These are phyloP conservation scores for Brevimyrus niger DNA, from an alignment of 2,113 vertebrate genomes.

Conservation along the genomic window DNA sequence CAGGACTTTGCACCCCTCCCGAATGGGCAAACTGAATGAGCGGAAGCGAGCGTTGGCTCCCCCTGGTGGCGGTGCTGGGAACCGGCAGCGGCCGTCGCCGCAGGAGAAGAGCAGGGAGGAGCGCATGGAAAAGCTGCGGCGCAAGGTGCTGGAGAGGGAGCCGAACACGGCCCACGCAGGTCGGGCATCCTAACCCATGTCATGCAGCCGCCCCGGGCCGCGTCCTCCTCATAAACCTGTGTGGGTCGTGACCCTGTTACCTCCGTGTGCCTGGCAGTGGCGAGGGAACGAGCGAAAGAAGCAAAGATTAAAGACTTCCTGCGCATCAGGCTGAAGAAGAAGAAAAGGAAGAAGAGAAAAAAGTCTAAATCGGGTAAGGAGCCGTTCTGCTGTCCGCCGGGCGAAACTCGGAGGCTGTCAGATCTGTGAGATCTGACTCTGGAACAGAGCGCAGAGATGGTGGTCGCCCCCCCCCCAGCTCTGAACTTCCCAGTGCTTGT, in stretches of 20 bases:
- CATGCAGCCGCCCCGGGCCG: neutral
- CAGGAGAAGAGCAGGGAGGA: conserved; percentile 58
- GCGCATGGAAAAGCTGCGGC: conserved; percentile 39
- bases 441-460: neutral
- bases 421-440: neutral
- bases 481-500: neutral
- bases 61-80: conserved; percentile 41
- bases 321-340: conserved; percentile 83
- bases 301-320: conserved; percentile 72
- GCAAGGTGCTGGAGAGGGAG: conserved; percentile 42
- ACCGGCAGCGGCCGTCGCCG: conserved; percentile 44
- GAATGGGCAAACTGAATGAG: conserved; percentile 35
- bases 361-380: conserved; percentile 75
- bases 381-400: neutral
- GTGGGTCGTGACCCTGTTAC: neutral
- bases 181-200: conserved; percentile 21
- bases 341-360: conserved; percentile 79
- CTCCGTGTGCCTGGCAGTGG: conserved; percentile 44
- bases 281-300: conserved; percentile 66
- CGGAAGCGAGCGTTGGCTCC: conserved; percentile 52
- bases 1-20: conserved; percentile 38
- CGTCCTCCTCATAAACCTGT: neutral
- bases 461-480: neutral
- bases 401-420: too few relatives aligned
- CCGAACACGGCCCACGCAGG: conserved; percentile 51